Base-by-base conservation (phyloP, 2,888 invertebrate genomes). In the Alcis repandata region DNA sequence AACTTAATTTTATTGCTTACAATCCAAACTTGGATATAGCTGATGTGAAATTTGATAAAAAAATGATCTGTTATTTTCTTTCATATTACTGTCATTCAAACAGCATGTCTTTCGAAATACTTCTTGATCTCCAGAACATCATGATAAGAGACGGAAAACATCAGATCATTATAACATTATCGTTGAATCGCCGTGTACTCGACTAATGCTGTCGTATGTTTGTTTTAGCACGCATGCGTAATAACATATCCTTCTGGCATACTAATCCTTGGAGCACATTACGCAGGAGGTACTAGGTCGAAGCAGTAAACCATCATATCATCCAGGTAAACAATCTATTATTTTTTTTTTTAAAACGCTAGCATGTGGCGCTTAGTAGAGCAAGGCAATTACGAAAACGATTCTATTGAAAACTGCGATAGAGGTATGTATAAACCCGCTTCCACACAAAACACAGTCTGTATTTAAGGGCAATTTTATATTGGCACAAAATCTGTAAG, bases 241-340 rank as follows among this genome's bases (percentile, higher is more conserved):
- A 93, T 93, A 93, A 93, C 93, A 88, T 93, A 92, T 87, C 92
- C 93, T 92, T 92, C 92, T 92, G 93, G 93, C 93, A 93, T 93
- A 93, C 93, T 93, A 93, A 93, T 92, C 81, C 68, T 87, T 89
- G 91, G 92, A 82, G 83, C 79, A 84, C 89, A 82, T 82, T 86
- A 79, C 85, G 86, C 79, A 85, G 85, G 81, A 85, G 89, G 79
- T 82, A 83, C 76, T 92, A 88, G 76, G 76, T 68, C 72, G 63
- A 70, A 72, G 77, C 75, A 74, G 76, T 71, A 40, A 43, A 80
- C 68, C 71, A 80, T 79, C 74, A 83, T 77, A 79, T 85, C 86
- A 86, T 85, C 81, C 83, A 93, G 92, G 92, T 91, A 89, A 84
- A 81, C 56, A 32, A 68, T 81, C 68, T 63, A 32, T 68, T 74